Evolutionary conservation across 2,113 vertebrate genomes (phyloP).

Genomic region (Brevimyrus niger): DNA sequence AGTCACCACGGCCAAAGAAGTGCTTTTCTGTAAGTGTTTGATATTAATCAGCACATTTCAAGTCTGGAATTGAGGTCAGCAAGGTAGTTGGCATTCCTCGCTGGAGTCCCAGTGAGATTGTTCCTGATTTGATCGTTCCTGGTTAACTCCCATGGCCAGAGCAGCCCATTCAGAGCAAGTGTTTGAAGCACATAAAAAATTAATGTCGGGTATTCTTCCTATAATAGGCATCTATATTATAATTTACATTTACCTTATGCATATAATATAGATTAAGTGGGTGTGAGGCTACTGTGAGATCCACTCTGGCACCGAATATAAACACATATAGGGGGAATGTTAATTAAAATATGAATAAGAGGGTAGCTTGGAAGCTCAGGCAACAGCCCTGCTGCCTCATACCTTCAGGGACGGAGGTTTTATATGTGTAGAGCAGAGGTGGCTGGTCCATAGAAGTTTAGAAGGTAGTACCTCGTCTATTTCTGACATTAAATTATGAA

Average conservation of each 20-base stretch:
- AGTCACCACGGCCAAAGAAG: background rate
- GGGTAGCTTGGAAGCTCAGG: background rate
- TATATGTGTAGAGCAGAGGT: background rate
- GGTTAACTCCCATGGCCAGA: background rate
- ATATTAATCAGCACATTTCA: slow-evolving; percentile 1
- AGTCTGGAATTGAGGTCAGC: background rate
- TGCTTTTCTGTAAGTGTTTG: background rate
- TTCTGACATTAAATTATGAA: background rate
- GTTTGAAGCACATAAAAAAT: background rate
- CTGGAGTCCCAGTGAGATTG: background rate
- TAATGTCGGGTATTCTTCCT: background rate
- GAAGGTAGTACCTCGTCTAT: background rate
- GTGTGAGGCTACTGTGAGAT: background rate
- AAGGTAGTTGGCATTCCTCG: background rate
- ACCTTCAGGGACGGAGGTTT: background rate
- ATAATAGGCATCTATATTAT: background rate
- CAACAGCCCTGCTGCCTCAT: background rate
- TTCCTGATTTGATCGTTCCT: background rate
- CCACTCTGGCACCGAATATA: background rate
- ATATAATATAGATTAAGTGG: background rate
- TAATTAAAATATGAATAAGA: background rate
- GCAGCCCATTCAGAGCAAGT: background rate
- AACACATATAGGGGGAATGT: background rate
- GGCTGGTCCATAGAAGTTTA: background rate
- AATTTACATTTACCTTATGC: background rate